Conservation (phyloP, 2,113 vertebrate species). For the Pagrus major region DNA sequence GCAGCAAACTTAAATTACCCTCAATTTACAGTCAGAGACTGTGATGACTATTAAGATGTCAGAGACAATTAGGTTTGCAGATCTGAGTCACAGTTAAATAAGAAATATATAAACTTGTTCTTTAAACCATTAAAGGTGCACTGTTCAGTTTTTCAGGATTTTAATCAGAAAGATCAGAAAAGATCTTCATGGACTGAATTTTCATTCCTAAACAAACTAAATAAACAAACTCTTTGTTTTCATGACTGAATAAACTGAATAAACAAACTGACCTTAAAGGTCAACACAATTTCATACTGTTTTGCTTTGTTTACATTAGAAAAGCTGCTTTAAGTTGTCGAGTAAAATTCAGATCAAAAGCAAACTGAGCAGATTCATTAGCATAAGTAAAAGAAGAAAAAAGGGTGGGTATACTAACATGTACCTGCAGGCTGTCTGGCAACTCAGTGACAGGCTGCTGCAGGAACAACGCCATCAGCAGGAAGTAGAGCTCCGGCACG, state of each 20-base stretch:
- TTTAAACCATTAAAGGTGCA: no score
- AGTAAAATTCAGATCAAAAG: not conserved
- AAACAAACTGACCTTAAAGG: no score
- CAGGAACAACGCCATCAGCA: conserved; percentile 98
- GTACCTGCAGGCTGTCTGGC: conserved; percentile 98
- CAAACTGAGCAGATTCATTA: not conserved
- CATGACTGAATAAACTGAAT: no score
- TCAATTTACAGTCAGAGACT: not conserved
- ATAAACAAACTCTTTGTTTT: no score
- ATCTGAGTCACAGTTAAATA: not conserved
- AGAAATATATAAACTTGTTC: no score
- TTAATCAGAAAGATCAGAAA: no score
- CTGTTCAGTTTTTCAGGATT: no score
- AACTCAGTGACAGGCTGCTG: conserved; percentile 97
- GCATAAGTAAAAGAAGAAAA: conserved; percentile 21
- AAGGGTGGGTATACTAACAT: conserved; percentile 79
- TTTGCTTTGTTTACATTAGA: no score
- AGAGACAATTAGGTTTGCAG: not conserved
- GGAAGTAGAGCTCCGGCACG: conserved; percentile 96
- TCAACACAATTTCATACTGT: no score
- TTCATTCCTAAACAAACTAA: no score
- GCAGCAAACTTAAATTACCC: not conserved
- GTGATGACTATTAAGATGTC: not conserved
- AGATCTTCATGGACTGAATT: no score
- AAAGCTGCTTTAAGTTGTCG: not conserved